Evolutionary conservation across 2,888 invertebrate species (phyloP).

Genomic region (Drosophila seclusa): DNA sequence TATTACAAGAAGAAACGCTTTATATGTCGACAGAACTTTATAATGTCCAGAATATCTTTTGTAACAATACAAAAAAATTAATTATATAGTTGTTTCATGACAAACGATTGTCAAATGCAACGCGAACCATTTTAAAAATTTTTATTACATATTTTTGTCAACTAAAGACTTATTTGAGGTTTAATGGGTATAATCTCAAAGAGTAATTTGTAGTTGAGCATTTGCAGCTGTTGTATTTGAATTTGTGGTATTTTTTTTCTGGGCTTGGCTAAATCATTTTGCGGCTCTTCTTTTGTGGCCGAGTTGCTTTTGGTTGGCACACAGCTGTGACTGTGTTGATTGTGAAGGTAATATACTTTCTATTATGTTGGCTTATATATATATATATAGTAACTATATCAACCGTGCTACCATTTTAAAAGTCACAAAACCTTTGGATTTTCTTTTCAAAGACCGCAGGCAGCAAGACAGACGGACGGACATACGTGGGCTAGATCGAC

Average conservation of each 20-base stretch:
- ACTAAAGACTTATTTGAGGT: background rate
- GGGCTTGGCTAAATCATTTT: constrained; percentile 9
- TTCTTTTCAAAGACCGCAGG: constrained; percentile 5
- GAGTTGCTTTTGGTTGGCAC: constrained; percentile 16
- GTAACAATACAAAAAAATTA: background rate
- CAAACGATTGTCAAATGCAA: background rate
- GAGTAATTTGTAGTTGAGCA: background rate
- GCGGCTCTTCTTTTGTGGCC: constrained; percentile 3
- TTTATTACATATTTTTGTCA: background rate
- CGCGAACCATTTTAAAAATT: background rate
- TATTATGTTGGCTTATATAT: constrained; percentile 13
- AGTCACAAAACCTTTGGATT: background rate
- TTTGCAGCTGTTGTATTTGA: background rate
- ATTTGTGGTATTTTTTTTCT: background rate
- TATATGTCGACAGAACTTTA: background rate
- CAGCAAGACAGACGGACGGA: background rate
- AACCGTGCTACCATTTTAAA: background rate
- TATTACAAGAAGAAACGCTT: background rate
- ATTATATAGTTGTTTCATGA: background rate
- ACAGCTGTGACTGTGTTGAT: constrained; percentile 39
- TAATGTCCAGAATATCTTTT: background rate
- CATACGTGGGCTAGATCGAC: background rate
- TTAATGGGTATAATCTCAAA: background rate
- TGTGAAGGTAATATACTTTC: constrained; percentile 21
- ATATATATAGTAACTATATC: constrained; percentile 9